Evolutionary conservation across 2,797 vertebrate genomes (phyloP).

Genomic region (Hemitrygon akajei): DNA sequence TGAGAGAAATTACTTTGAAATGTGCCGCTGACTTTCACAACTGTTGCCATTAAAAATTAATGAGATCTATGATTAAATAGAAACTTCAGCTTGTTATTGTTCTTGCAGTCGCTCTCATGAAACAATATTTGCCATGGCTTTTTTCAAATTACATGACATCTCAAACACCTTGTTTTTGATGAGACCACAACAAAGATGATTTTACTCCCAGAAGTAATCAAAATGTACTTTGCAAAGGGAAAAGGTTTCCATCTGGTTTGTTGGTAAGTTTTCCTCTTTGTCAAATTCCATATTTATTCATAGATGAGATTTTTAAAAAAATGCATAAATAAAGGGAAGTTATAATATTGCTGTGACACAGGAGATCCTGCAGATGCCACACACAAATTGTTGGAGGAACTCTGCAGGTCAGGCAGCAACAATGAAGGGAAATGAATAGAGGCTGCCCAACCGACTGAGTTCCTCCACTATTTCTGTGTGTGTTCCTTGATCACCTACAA

Average conservation of each 20-base stretch:
- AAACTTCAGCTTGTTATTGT: conserved; percentile 40
- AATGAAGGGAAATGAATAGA: too few species aligned
- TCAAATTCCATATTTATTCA: neutral
- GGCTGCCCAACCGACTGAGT: too few species aligned
- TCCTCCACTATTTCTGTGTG: too few species aligned
- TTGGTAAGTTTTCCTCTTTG: neutral
- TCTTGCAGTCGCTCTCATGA: conserved; percentile 24
- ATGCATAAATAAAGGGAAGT: neutral
- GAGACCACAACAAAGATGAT: conserved; percentile 28
- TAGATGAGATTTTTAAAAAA: neutral
- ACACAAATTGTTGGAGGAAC: too few species aligned
- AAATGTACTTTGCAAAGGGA: conserved; percentile 29
- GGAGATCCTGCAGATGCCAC: too few species aligned
- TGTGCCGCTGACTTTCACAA: conserved; percentile 42
- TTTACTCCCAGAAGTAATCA: conserved; percentile 34
- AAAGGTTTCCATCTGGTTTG: conserved; percentile 15
- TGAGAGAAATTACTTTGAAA: conserved; percentile 42
- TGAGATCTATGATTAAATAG: conserved; percentile 46
- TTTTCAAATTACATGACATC: conserved; percentile 37
- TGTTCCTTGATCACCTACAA: neutral
- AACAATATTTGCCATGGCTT: conserved; percentile 36
- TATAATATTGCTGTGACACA: neutral
- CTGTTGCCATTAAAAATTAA: conserved; percentile 47
- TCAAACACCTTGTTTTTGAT: conserved; percentile 33
- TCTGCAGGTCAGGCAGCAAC: too few species aligned